These are phyloP conservation scores for Dipodomys spectabilis DNA, from an alignment of 2,113 vertebrate species.

Conservation along the genomic window DNA sequence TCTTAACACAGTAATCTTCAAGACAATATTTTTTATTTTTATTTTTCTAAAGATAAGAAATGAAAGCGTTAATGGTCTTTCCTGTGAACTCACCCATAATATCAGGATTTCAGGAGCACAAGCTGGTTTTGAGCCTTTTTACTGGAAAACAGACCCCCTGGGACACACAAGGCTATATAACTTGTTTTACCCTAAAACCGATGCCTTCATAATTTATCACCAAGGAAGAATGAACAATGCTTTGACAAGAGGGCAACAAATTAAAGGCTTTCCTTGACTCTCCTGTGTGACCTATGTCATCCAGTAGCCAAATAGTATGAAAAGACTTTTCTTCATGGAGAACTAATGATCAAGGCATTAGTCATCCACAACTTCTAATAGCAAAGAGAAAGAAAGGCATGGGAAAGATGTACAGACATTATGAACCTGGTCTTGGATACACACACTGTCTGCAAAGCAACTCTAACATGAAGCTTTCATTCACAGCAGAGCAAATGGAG, in stretches of 20 bases:
- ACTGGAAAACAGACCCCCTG: background rate
- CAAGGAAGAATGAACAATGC: background rate
- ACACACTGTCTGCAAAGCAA: background rate
- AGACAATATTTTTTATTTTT: background rate
- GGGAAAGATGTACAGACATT: background rate
- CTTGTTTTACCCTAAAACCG: background rate
- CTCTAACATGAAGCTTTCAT: background rate
- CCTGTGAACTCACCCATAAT: background rate
- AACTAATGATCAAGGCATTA: background rate
- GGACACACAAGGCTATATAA: background rate
- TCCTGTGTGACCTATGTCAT: background rate
- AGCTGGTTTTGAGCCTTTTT: background rate
- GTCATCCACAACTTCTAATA: background rate
- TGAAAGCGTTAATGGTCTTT: background rate
- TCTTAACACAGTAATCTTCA: background rate
- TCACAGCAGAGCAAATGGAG: background rate
- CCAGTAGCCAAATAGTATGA: background rate
- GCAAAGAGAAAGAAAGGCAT: background rate
- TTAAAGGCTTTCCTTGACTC: background rate
- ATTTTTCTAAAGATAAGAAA: background rate
- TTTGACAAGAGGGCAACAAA: slow-evolving; percentile 29
- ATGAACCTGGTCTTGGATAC: background rate
- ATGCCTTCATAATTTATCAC: too few species aligned
- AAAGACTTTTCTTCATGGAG: background rate
- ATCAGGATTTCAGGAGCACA: background rate